Evolutionary conservation across 2,888 invertebrate species (phyloP).

Genomic region (Allophyes oxyacanthae): DNA sequence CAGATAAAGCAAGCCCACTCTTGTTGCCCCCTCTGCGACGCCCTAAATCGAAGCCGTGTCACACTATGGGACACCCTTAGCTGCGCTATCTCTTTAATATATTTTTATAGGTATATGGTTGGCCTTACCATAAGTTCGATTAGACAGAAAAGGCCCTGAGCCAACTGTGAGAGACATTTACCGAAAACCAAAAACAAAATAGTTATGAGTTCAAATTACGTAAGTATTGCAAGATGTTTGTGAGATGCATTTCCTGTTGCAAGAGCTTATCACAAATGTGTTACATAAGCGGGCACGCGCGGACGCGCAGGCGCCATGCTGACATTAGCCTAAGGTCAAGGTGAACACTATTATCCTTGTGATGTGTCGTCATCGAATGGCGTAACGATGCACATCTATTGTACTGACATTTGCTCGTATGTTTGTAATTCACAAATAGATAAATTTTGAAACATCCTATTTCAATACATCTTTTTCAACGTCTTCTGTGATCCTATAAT

Average conservation of each 20-base stretch:
- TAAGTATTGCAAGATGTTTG: constrained; percentile 27
- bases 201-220: neutral
- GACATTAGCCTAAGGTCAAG: constrained; percentile 85
- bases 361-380: constrained; percentile 68
- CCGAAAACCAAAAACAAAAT: neutral
- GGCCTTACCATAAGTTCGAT: too few relatives aligned
- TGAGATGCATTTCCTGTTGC: constrained; percentile 61
- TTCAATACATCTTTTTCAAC: too few relatives aligned
- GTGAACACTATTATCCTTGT: constrained; percentile 81
- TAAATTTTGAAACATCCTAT: too few relatives aligned
- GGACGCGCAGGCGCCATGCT: constrained; percentile 68
- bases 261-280: constrained; percentile 61
- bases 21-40: too few relatives aligned
- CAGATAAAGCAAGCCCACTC: too few relatives aligned
- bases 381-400: constrained; percentile 64
- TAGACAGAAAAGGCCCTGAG: too few relatives aligned
- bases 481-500: neutral
- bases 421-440: constrained; percentile 39
- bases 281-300: constrained; percentile 71
- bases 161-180: too few relatives aligned
- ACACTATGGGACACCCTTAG: too few relatives aligned
- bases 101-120: too few relatives aligned
- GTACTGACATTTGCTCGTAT: constrained; percentile 41
- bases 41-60: too few relatives aligned
- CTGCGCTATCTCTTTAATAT: too few relatives aligned